Conservation (phyloP, 2,888 invertebrate genomes). For the Sarcophaga variegata region DNA sequence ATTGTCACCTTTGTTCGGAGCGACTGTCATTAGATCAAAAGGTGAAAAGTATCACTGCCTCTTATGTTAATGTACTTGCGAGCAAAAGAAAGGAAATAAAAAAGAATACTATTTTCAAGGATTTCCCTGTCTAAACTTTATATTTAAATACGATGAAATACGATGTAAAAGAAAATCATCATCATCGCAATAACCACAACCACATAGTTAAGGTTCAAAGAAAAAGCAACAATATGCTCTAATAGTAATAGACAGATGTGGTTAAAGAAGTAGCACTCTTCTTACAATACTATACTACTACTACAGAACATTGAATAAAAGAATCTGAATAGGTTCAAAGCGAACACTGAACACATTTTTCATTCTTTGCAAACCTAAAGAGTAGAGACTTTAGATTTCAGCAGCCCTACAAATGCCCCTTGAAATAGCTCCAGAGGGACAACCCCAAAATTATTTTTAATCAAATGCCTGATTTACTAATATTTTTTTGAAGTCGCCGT, state of each 20-base stretch:
- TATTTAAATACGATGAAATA: conserved; percentile 2
- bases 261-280: neutral
- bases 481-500: no score
- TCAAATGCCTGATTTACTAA: no score
- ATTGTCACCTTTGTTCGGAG: conserved; percentile 43
- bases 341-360: no score
- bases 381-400: no score
- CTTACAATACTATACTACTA: no score
- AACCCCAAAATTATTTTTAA: no score
- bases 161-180: neutral
- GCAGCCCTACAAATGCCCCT: no score
- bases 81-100: neutral
- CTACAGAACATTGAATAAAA: no score
- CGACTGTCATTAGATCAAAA: conserved; percentile 53
- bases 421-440: no score
- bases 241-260: neutral
- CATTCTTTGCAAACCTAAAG: no score
- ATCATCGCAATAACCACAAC: conserved; percentile 15
- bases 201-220: conserved; percentile 26
- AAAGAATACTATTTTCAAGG: conserved; percentile 39
- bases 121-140: conserved; percentile 47
- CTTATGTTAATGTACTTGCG: conserved; percentile 57
- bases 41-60: conserved; percentile 55
- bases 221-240: conserved; percentile 12
- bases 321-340: no score